Base-by-base conservation (phyloP, 2,113 vertebrate genomes). In the Pyrgilauda ruficollis region DNA sequence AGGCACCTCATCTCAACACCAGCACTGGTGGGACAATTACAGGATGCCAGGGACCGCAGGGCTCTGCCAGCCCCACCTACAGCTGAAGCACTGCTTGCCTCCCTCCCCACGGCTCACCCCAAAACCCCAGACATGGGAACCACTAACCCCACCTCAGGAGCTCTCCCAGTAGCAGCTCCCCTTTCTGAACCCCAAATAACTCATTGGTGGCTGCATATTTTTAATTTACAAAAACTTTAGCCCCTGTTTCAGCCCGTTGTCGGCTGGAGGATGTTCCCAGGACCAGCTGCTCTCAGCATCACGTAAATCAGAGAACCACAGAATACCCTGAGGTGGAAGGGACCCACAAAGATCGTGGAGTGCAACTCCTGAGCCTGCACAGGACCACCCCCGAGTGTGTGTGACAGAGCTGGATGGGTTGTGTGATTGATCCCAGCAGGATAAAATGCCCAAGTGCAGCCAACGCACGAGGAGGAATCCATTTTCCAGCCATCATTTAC, bases 211-310 rank as follows among this genome's bases (percentile, higher is more conserved):
- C 31, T 50, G 55, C 18, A 0, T 20, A 31, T 49, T 84, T 55
- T n/a, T 24, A 27, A 46, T 84, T 59, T 16, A 39, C 11, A 46
- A 9, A 61, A 12, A 11, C 10, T 50, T 63, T 13, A 56, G 35
- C 35, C 70, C 52, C 46, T 0, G 0, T 27, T 84, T 41, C 3
- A 63, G 70, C 59, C 52, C 46, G 2, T 0, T 7, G 7, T 20
- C 0, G 0, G 30, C 59, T 24, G 28, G 43, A 75, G 27, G 56
- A 50, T 2, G 3, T 7, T 62, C 59, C 66, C 35, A 41, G 50
- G 19, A 30, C 35, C 78, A 67, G 44, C 53, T 33, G 17, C 61
- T 22, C 49, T 8, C 18, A 15, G n/a, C 43, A 72, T 21, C 84
- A 61, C 52, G 52, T 13, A 19, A 35, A 22, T 56, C 35, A 43